Conservation (phyloP, 2,888 invertebrate species). For the Heliconius ethilla region DNA sequence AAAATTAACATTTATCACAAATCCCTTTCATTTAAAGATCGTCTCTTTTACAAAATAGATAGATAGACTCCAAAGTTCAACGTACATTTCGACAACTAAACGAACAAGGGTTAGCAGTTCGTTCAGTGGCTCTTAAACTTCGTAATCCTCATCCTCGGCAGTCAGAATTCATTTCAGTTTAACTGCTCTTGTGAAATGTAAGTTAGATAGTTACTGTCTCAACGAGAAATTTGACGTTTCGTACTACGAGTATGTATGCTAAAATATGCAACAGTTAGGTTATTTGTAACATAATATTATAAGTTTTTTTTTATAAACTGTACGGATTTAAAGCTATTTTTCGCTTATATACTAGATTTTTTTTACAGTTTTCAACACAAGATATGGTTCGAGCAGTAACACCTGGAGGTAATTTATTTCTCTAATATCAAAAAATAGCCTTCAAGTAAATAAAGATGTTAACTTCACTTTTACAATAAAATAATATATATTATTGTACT, state of each 20-base stretch:
- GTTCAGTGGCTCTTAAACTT: constrained; percentile 39
- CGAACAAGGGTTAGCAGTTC: constrained; percentile 38
- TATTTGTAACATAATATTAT: neutral
- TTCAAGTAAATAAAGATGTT: neutral
- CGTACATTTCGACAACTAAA: constrained; percentile 32
- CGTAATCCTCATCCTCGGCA: constrained; percentile 37
- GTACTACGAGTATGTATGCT: neutral
- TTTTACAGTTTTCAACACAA: neutral
- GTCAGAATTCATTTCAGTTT: constrained; percentile 39
- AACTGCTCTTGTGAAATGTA: constrained; percentile 26
- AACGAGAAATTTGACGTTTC: constrained; percentile 11
- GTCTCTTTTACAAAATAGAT: neutral
- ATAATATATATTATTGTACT: neutral
- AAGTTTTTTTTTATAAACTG: neutral
- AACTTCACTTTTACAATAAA: neutral
- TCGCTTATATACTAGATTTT: neutral
- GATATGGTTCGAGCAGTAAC: neutral
- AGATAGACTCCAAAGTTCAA: constrained; percentile 2
- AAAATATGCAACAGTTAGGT: constrained; percentile 3
- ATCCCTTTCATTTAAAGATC: neutral
- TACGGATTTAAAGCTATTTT: neutral
- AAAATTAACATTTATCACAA: neutral
- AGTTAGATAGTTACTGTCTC: constrained; percentile 14
- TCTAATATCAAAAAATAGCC: neutral
- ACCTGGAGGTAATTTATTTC: neutral